phyloP scores from a whole-genome alignment of 2,113 vertebrate species.

The Coregonus clupeaformis region DNA sequence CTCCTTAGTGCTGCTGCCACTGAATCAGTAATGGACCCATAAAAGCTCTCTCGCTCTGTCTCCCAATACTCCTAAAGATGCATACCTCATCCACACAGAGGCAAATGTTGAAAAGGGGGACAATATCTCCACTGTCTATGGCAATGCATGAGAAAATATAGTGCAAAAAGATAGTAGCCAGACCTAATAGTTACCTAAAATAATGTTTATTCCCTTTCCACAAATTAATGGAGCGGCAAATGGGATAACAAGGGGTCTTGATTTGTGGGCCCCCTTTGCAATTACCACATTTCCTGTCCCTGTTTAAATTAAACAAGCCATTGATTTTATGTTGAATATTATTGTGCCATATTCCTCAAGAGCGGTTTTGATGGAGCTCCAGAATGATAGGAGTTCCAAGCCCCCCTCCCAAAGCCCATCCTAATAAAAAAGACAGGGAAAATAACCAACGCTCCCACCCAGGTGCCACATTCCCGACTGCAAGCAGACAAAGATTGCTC shows the following conservation, averaged over 20 bases:
- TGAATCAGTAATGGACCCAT: neutral
- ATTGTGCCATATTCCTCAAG: constrained; percentile 71
- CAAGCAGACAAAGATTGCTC: constrained; percentile 32
- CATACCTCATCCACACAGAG: neutral
- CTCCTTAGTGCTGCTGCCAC: neutral
- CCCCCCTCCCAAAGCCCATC: neutral
- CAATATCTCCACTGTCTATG: neutral
- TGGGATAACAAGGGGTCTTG: constrained; percentile 55
- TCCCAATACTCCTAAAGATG: neutral
- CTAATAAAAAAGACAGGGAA: constrained; percentile 18
- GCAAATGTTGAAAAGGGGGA: neutral
- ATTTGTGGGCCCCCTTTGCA: constrained; percentile 52
- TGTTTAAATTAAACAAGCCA: constrained; percentile 76
- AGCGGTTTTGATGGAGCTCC: constrained; percentile 63
- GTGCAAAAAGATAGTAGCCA: neutral
- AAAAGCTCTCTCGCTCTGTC: neutral
- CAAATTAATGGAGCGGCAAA: constrained; percentile 52
- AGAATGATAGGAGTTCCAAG: constrained; percentile 46
- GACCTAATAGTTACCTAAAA: constrained; percentile 1
- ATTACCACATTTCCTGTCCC: constrained; percentile 54
- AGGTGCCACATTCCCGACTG: constrained; percentile 25
- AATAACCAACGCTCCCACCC: constrained; percentile 8
- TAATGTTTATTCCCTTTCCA: constrained; percentile 18
- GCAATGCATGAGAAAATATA: neutral
- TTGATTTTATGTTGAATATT: constrained; percentile 76